These are phyloP conservation scores for Babylonia areolata DNA, from an alignment of 1,140 invertebrate species.

Conservation along the genomic window DNA sequence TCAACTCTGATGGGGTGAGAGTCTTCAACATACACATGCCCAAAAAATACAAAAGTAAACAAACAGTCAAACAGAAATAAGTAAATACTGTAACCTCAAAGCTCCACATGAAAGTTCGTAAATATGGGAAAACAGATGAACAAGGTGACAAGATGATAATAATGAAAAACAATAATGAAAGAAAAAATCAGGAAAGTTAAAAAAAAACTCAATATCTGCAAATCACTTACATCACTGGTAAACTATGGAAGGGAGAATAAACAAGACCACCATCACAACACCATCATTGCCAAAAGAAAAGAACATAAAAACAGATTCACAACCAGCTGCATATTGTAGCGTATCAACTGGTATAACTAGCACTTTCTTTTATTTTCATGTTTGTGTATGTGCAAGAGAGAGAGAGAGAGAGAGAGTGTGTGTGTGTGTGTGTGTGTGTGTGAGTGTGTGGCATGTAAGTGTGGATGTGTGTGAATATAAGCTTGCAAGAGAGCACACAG, in stretches of 20 bases:
- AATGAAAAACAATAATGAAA: background rate
- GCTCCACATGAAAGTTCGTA: background rate
- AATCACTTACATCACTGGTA: constrained; percentile 21
- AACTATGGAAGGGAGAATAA: constrained; percentile 19
- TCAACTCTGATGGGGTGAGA: too few species aligned
- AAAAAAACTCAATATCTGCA: background rate
- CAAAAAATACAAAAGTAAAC: background rate
- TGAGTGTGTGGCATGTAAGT: background rate
- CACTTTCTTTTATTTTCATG: background rate
- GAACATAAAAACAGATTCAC: background rate
- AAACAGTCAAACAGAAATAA: background rate
- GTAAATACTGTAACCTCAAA: background rate
- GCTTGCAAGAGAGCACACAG: background rate
- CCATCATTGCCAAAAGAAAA: background rate
- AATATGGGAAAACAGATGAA: background rate
- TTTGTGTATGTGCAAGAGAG: background rate
- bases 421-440: background rate
- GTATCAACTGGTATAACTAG: background rate
- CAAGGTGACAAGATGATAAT: background rate
- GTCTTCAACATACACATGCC: background rate
- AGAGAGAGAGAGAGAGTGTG: background rate
- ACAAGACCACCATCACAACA: constrained; percentile 26
- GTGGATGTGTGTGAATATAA: background rate
- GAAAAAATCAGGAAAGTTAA: background rate
- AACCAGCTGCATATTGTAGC: background rate